Conservation (phyloP, 92 coral and sea anemone genomes). For the Porites lobata region DNA sequence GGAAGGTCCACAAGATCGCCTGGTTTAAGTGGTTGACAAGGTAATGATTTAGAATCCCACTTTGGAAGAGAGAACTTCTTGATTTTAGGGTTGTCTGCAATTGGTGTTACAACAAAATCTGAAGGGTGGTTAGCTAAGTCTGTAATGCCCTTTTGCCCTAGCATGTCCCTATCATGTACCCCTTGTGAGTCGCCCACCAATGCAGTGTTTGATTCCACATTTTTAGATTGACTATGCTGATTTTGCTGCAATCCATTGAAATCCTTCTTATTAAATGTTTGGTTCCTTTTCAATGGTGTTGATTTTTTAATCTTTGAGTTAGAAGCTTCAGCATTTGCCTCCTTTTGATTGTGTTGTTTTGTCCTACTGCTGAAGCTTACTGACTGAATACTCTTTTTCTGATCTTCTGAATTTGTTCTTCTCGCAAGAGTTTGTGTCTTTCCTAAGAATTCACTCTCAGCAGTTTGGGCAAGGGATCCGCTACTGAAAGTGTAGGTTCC, state of each 20-base stretch:
- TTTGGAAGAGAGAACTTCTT: slow-evolving; percentile 85
- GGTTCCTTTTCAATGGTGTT: slow-evolving; percentile 28
- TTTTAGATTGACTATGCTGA: slow-evolving; percentile 17
- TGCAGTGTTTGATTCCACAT: slow-evolving; percentile 20
- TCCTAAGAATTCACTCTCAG: slow-evolving; percentile 33
- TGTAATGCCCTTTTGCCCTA: slow-evolving; percentile 21
- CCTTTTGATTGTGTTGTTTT: not conserved
- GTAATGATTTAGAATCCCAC: slow-evolving; percentile 93
- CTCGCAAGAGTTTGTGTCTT: slow-evolving; percentile 26
- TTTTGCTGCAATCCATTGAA: not conserved
- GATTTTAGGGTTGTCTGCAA: slow-evolving; percentile 91
- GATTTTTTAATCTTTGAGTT: slow-evolving; percentile 26
- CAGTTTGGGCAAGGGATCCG: slow-evolving; percentile 54
- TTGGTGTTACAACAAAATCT: slow-evolving; percentile 91
- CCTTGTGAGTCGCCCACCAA: not conserved
- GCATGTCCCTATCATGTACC: slow-evolving; percentile 7
- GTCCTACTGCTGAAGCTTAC: not conserved
- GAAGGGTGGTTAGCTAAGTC: slow-evolving; percentile 87
- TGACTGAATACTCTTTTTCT: not conserved
- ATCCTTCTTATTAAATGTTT: slow-evolving; percentile 8
- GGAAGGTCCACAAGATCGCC: slow-evolving; percentile 80
- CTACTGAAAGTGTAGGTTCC: slow-evolving; percentile 91
- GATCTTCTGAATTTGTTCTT: slow-evolving; percentile 13
- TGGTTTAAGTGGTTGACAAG: slow-evolving; percentile 87
- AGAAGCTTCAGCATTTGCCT: not conserved